Evolutionary conservation across 2,797 vertebrate species (phyloP), one percentile per base, ranked within the genome.

Genomic region (Sebastes trivittatus): DNA sequence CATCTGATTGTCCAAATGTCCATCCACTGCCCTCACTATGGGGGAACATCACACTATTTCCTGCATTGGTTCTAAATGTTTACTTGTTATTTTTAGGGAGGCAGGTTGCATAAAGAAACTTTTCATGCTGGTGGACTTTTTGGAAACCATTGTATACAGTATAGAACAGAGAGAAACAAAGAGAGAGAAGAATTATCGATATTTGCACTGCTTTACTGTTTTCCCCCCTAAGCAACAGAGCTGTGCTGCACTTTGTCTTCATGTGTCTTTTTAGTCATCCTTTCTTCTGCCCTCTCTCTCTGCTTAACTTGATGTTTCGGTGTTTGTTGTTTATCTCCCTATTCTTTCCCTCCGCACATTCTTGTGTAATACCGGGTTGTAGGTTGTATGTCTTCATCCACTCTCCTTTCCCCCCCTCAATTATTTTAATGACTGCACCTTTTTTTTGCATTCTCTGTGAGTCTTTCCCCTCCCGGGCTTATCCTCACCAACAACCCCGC

Each of bases 211-310:
- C 69, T 79, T 80, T 63, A 60, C 34, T 16, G 27, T 65, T 69
- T 72, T 70, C 59, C 65, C 36, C 63, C 66, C 82, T 22, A 61
- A 75, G 62, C 63, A 70, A 70, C 59, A 25, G 55, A 75, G 76
- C 30, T 4, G 54, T 74, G 49, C 72, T 59, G 76, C 38, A 70
- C 72, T 86, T 76, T 77, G 27, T 88, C 82, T 82, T 77, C 18
- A 66, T 83, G 60, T 79, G 61, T 79, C 54, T 72, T 49, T 54
- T 25, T 25, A 13, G 13, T 64, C 71, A 61, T 66, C 63, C 14
- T 56, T n/a, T 61, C 9, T 76, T 7, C 49, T 23, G 36, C 52
- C 10, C 20, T 25, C 13, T 13, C 18, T 13, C 18, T 79, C 9
- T 61, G 59, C 34, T 72, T 72, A 70, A 76, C 62, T 22, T 49